Evolutionary conservation across 2,888 invertebrate genomes (phyloP).

Genomic region (Boloria selene): DNA sequence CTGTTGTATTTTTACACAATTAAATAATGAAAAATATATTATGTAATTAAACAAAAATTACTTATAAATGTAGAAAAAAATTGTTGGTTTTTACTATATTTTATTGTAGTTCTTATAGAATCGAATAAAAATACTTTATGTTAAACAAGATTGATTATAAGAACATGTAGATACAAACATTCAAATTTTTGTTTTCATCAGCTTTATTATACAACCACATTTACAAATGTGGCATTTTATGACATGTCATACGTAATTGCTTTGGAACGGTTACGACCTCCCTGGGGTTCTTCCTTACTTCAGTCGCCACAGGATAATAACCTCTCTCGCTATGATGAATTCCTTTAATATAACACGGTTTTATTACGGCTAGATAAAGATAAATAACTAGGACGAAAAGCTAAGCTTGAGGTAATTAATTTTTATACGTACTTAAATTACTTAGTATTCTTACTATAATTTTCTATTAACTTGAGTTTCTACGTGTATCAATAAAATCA

Average conservation of each 20-base stretch:
- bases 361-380: constrained; percentile 46
- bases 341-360: constrained; percentile 49
- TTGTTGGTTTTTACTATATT: too few relatives aligned
- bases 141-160: constrained; percentile 10
- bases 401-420: constrained; percentile 30
- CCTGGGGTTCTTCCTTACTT: constrained; percentile 48
- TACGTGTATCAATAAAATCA: too few relatives aligned
- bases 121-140: too few relatives aligned
- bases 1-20: too few relatives aligned
- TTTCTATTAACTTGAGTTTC: background rate
- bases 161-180: constrained; percentile 5
- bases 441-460: too few relatives aligned
- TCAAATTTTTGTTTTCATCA: constrained; percentile 34
- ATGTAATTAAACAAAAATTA: too few relatives aligned
- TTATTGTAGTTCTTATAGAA: background rate
- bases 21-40: too few relatives aligned
- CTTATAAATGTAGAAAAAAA: too few relatives aligned
- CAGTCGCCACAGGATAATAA: constrained; percentile 55
- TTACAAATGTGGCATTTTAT: constrained; percentile 60
- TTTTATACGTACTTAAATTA: background rate
- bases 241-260: constrained; percentile 75
- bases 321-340: constrained; percentile 49
- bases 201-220: constrained; percentile 32
- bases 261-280: constrained; percentile 59
- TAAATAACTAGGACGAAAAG: constrained; percentile 41